These are phyloP conservation scores for Epizoanthus stellaris DNA, from an alignment of 92 coral and sea anemone genomes.

Conservation along the genomic window DNA sequence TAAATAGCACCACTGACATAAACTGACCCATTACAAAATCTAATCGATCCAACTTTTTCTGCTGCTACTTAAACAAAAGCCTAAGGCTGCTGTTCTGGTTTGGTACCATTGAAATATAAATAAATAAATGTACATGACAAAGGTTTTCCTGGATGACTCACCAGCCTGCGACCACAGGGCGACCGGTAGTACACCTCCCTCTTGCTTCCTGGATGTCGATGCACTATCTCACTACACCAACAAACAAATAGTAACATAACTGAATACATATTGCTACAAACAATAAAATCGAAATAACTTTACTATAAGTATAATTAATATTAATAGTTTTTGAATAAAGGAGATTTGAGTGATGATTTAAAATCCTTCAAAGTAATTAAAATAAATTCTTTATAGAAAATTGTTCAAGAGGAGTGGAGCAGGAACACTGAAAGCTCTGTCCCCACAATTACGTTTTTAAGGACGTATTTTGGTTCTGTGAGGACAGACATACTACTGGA, in stretches of 20 bases:
- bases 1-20: too few relatives aligned
- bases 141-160: slow-evolving; percentile 37
- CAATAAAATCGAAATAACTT: too few relatives aligned
- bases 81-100: too few relatives aligned
- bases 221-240: slow-evolving; percentile 72
- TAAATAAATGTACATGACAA: too few relatives aligned
- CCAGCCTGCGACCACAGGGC: slow-evolving; percentile 92
- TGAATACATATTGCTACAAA: neutral
- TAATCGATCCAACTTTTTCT: too few relatives aligned
- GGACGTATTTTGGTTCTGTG: too few relatives aligned
- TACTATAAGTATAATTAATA: neutral
- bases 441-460: too few relatives aligned
- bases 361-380: neutral
- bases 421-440: neutral
- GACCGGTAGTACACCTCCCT: slow-evolving; percentile 94
- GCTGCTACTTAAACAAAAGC: too few relatives aligned
- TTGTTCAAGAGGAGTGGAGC: neutral
- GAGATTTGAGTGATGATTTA: neutral
- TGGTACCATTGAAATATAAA: too few relatives aligned
- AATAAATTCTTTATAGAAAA: neutral
- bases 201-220: slow-evolving; percentile 82
- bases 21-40: too few relatives aligned
- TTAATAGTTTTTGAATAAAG: neutral
- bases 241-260: neutral
- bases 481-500: too few relatives aligned